phyloP scores from a whole-genome alignment of 2,888 invertebrate species.

The Plebejus melissa region DNA sequence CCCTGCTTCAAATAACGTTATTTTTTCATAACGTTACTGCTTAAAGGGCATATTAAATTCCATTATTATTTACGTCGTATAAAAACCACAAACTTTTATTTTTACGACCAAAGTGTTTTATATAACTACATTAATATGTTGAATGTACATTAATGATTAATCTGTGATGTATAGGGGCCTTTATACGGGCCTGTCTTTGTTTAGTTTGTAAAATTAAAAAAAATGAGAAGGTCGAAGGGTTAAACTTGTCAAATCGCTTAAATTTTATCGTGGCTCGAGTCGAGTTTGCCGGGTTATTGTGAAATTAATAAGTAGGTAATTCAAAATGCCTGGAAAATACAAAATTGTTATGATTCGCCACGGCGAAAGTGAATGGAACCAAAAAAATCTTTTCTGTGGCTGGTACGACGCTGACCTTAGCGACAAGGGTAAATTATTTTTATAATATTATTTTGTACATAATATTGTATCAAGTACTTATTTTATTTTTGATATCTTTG shows the following conservation, averaged over 20 bases:
- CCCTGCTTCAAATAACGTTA: too few species aligned
- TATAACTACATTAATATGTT: too few species aligned
- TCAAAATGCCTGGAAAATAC: slow-evolving; percentile 69
- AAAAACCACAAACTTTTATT: too few species aligned
- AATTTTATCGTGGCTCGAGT: not conserved
- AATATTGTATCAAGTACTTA: not conserved
- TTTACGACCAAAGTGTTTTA: too few species aligned
- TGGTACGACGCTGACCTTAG: slow-evolving; percentile 86
- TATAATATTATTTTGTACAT: too few species aligned
- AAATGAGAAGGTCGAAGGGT: slow-evolving; percentile 48
- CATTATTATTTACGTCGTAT: too few species aligned
- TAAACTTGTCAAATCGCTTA: slow-evolving; percentile 49
- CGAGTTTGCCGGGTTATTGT: slow-evolving; percentile 39
- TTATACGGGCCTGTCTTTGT: too few species aligned
- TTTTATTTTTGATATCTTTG: not conserved
- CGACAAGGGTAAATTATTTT: slow-evolving; percentile 76
- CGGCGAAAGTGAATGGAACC: slow-evolving; percentile 88
- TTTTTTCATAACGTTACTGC: too few species aligned
- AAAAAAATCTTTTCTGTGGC: slow-evolving; percentile 85
- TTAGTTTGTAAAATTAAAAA: too few species aligned
- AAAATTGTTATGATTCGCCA: slow-evolving; percentile 87
- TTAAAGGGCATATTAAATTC: too few species aligned
- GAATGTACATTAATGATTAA: too few species aligned
- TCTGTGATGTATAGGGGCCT: too few species aligned
- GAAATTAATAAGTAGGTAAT: not conserved